Conservation (phyloP, 2,113 vertebrate species). For the Tretioscincus oriximinensis region DNA sequence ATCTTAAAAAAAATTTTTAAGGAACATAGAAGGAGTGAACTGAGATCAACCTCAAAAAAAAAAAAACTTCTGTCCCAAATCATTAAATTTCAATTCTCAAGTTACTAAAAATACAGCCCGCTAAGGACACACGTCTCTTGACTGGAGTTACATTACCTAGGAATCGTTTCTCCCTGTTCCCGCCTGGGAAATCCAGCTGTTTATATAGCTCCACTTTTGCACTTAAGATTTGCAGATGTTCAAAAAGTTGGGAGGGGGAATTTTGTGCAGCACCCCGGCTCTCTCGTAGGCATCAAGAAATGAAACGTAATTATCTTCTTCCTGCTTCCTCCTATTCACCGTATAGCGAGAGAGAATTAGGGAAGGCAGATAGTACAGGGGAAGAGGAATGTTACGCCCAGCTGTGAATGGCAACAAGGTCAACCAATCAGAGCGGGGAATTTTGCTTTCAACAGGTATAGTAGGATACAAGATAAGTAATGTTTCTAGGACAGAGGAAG, state of each 20-base stretch:
- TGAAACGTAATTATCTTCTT: background rate
- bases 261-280: accelerated
- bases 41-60: too few relatives aligned
- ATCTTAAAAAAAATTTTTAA: too few relatives aligned
- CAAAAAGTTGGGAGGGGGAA: too few relatives aligned
- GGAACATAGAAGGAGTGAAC: too few relatives aligned
- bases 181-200: background rate
- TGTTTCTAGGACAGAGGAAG: background rate
- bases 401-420: background rate
- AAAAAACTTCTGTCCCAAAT: background rate
- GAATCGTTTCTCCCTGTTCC: background rate
- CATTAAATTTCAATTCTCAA: background rate
- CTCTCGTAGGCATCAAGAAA: background rate
- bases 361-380: slow-evolving; percentile 37
- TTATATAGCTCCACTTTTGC: background rate
- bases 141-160: background rate
- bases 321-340: slow-evolving; percentile 17
- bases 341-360: slow-evolving; percentile 10
- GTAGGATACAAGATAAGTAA: background rate
- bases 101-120: background rate
- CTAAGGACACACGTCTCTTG: background rate
- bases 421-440: background rate
- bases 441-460: background rate
- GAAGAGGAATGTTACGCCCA: slow-evolving; percentile 9
- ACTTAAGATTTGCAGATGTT: too few relatives aligned